Percentiles rank a stretch among this genome's conserved stretches.
Conservation (phyloP, 1,140 invertebrate genomes). For the Rhopalosiphum padi region DNA sequence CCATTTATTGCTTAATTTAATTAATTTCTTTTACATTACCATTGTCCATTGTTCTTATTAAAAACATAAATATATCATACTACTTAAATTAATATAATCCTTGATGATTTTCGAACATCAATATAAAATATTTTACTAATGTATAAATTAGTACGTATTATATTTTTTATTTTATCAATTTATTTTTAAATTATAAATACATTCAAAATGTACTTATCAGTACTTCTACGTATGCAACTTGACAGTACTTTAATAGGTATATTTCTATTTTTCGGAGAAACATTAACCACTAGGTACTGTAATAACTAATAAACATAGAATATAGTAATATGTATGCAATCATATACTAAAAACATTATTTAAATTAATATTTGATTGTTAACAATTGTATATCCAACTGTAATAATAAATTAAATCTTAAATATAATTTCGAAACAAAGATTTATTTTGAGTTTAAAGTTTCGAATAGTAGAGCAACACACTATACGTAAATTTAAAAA, state of each 20-base stretch:
- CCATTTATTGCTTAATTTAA: not conserved
- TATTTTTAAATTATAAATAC: too few relatives aligned
- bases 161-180: too few relatives aligned
- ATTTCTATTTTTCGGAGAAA: not conserved
- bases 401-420: not conserved
- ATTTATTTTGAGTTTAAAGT: not conserved
- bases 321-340: too few relatives aligned
- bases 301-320: too few relatives aligned
- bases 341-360: not conserved
- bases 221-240: too few relatives aligned
- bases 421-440: not conserved
- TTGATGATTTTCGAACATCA: not conserved
- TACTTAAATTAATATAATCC: too few relatives aligned
- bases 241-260: too few relatives aligned
- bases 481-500: not conserved
- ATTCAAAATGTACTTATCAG: too few relatives aligned
- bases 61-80: not conserved
- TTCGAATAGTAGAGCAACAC: not conserved
- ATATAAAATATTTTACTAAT: too few relatives aligned
- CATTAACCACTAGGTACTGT: not conserved
- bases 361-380: not conserved
- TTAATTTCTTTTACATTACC: not conserved
- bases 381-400: not conserved
- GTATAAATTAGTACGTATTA: too few relatives aligned
- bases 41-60: not conserved